These are phyloP conservation scores for Pseudomyrmex sp. DNA, from an alignment of 1,140 invertebrate species.

Conservation along the genomic window DNA sequence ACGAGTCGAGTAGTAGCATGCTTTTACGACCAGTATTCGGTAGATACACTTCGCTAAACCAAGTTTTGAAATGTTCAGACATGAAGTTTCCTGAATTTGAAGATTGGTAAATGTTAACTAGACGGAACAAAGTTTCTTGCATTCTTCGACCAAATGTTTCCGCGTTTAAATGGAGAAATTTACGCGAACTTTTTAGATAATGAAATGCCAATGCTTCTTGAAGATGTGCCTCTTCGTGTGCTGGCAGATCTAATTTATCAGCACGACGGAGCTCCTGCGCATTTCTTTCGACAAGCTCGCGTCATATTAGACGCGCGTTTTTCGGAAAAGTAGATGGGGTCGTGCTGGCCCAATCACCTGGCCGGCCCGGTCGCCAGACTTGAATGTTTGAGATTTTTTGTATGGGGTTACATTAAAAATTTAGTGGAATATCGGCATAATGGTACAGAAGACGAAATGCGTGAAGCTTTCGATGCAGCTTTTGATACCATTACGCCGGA, in stretches of 20 bases:
- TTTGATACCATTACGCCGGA: too few species aligned
- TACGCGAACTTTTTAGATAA: background rate
- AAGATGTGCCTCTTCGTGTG: background rate
- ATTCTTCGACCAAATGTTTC: too few species aligned
- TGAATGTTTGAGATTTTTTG: background rate
- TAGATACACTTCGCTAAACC: too few species aligned
- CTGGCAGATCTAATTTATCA: background rate
- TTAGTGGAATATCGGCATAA: background rate
- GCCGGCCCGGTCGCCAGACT: background rate
- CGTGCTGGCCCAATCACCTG: background rate
- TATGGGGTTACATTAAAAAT: background rate
- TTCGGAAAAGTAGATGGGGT: background rate
- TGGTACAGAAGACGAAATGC: too few species aligned
- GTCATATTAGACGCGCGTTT: background rate
- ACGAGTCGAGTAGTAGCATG: too few species aligned
- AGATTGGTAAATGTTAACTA: too few species aligned
- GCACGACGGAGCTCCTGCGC: background rate
- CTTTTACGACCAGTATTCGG: too few species aligned
- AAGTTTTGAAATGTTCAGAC: too few species aligned
- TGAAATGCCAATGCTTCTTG: background rate
- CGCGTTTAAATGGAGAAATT: background rate
- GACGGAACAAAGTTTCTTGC: too few species aligned
- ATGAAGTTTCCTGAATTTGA: too few species aligned
- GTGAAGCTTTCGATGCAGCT: too few species aligned
- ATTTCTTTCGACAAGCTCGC: background rate